These are phyloP conservation scores for Rhinogobius similis DNA, from an alignment of 2,113 vertebrate genomes.

Conservation along the genomic window DNA sequence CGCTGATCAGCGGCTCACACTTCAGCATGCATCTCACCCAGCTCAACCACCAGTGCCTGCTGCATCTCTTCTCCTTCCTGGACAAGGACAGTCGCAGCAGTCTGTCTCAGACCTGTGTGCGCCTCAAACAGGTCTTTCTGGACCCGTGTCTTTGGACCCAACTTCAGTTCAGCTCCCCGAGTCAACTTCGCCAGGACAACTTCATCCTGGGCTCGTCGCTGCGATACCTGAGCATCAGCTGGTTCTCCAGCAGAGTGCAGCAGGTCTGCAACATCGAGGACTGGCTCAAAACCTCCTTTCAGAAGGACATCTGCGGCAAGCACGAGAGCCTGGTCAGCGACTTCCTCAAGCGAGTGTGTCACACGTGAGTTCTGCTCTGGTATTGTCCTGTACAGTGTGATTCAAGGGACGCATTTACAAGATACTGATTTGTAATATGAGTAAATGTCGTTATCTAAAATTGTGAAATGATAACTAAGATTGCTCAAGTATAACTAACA, in stretches of 20 bases:
- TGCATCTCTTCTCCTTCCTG: slow-evolving; percentile 93
- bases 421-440: too few relatives aligned
- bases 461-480: too few relatives aligned
- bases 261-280: slow-evolving; percentile 91
- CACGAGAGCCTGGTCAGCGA: slow-evolving; percentile 83
- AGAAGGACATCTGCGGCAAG: slow-evolving; percentile 87
- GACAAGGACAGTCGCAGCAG: slow-evolving; percentile 86
- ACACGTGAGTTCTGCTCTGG: slow-evolving; percentile 81
- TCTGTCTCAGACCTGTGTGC: slow-evolving; percentile 83
- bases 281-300: slow-evolving; percentile 88
- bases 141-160: slow-evolving; percentile 87
- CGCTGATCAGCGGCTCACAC: slow-evolving; percentile 9
- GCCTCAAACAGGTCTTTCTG: slow-evolving; percentile 81
- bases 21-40: slow-evolving; percentile 83
- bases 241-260: slow-evolving; percentile 90
- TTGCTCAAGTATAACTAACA: too few relatives aligned
- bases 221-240: slow-evolving; percentile 85
- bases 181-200: slow-evolving; percentile 85
- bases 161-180: slow-evolving; percentile 84
- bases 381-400: too few relatives aligned
- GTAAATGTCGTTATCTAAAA: too few relatives aligned
- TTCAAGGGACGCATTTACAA: too few relatives aligned
- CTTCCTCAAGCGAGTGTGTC: slow-evolving; percentile 84
- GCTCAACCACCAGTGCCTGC: slow-evolving; percentile 88
- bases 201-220: slow-evolving; percentile 86